Percentiles rank a stretch among this genome's conserved stretches.
Conservation (phyloP, 1,140 invertebrate genomes). For the Odontomachus brunneus region DNA sequence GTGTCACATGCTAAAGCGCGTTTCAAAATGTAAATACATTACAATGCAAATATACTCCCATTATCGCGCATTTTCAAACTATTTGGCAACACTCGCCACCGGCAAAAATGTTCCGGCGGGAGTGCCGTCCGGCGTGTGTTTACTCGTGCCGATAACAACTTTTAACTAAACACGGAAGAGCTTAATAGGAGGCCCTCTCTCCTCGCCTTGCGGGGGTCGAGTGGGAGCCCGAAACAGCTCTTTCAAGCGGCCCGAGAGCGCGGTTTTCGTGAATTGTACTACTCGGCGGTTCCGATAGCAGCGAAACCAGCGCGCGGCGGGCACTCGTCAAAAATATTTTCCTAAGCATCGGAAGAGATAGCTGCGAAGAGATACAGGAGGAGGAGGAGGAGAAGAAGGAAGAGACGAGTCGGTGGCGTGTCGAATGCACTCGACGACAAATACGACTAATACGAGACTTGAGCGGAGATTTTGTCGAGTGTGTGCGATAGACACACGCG, state of each 20-base stretch:
- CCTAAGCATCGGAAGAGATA: conserved; percentile 12
- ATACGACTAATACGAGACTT: conserved; percentile 38
- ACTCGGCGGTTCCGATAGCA: too few species aligned
- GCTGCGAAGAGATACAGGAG: background rate
- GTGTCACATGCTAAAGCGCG: background rate
- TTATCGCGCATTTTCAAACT: conserved; percentile 17
- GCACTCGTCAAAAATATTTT: too few species aligned
- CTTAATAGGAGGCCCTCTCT: too few species aligned
- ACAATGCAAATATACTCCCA: background rate
- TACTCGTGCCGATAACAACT: background rate
- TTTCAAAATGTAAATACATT: conserved; percentile 7
- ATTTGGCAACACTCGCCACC: background rate
- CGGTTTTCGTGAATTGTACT: too few species aligned
- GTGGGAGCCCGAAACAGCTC: too few species aligned
- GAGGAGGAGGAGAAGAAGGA: background rate
- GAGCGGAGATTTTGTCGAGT: conserved; percentile 3
- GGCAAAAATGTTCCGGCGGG: conserved; percentile 2
- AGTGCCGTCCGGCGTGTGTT: background rate
- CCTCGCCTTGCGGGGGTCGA: too few species aligned
- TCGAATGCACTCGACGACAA: background rate
- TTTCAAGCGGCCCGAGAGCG: too few species aligned
- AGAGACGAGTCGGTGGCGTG: too few species aligned
- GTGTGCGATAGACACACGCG: conserved; percentile 4
- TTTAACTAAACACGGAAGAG: background rate
- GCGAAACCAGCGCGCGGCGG: too few species aligned